phyloP scores from a whole-genome alignment of 1,140 invertebrate genomes.

The Macrobrachium rosenbergii region DNA sequence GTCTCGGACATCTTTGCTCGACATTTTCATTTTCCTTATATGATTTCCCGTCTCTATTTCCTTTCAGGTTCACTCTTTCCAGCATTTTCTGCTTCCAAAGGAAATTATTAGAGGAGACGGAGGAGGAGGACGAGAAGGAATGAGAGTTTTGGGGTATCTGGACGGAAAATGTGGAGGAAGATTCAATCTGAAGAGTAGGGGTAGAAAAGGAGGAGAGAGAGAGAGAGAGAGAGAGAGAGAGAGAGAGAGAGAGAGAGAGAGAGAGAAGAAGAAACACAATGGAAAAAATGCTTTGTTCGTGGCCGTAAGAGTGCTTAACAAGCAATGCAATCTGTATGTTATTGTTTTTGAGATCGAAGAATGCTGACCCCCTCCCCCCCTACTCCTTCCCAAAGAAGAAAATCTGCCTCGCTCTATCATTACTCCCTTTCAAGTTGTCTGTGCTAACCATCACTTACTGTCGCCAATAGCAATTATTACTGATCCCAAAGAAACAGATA shows the following conservation, averaged over 20 bases:
- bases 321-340: no score
- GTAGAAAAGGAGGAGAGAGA: conserved; percentile 3
- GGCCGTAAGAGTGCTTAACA: neutral
- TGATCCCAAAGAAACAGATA: no score
- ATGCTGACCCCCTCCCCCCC: no score
- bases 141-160: neutral
- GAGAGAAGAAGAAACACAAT: neutral
- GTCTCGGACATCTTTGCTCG: neutral
- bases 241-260: conserved; percentile 23
- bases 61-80: neutral
- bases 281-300: neutral
- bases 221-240: conserved; percentile 28
- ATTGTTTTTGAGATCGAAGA: no score
- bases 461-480: no score
- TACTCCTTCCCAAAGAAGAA: no score
- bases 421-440: no score
- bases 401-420: no score
- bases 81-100: neutral
- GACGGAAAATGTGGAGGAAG: conserved; percentile 1
- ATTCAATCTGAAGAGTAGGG: neutral
- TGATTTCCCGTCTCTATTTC: conserved; percentile 7
- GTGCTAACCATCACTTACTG: no score
- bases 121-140: neutral
- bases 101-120: neutral
- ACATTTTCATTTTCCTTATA: conserved; percentile 1